Evolutionary conservation across 2,797 vertebrate genomes (phyloP), one percentile per base, ranked within the genome.

Genomic region (Bovichtus variegatus): DNA sequence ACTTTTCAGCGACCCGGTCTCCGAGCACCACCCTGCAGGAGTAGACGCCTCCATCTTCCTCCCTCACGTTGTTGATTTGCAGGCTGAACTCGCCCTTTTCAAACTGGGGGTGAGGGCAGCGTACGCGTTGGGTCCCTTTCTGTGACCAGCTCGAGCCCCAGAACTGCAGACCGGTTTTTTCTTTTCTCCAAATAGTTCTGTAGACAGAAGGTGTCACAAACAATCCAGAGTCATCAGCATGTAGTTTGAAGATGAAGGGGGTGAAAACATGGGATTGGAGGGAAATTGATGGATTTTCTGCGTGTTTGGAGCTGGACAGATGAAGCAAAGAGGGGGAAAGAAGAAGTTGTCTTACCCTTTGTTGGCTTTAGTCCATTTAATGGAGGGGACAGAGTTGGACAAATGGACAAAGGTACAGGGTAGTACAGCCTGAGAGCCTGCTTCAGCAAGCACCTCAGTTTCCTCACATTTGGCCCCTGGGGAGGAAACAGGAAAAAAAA

Each of bases 161-260:
- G 71, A 82, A 93, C 85, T 93, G 91, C 67, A 96, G 59, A 18
- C 95, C 95, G 0, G 44, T 93, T 75, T 4, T 89, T n/a, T 86
- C 12, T 71, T 87, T 94, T 23, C 89, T 93, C 94, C 94, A 95
- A 18, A 96, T 68, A 1, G 92, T 94, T 58, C 92, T 95, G 72
- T 71, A 27, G 3, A 60, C 2, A 2, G 9, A 12, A 59, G 3
- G 15, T 12, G 34, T 57, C 62, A 76, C n/a, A 82, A 40, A 74
- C 29, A 83, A 54, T 1, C 12, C 43, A 76, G 34, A 34, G 58
- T 82, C 40, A 74, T 58, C 23, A 16, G 6, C 38, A 63, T 70
- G 13, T 12, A 60, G 2, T 74, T 27, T 54, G 40, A 63, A 13
- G 2, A 18, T 44, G 7, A 36, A 27, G 18, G 29, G 18, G 7